Conservation (phyloP, 2,797 vertebrate genomes). For the Cygnus olor region DNA sequence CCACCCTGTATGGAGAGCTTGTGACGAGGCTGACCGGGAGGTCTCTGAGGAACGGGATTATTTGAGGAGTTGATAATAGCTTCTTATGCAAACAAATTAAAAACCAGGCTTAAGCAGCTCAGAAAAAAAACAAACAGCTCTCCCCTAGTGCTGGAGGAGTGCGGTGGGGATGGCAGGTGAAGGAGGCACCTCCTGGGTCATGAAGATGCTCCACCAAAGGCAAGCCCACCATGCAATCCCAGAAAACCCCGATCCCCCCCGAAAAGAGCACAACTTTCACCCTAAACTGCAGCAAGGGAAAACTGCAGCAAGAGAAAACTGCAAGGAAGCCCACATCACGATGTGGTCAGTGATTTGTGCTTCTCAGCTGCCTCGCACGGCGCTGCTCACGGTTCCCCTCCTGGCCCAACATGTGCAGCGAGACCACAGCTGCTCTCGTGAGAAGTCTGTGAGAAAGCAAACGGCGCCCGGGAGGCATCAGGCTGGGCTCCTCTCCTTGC, state of each 20-base stretch:
- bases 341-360: background rate
- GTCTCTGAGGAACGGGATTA: background rate
- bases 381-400: background rate
- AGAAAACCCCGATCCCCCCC: background rate
- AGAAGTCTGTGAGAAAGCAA: background rate
- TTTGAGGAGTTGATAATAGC: fast-evolving
- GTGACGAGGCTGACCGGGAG: background rate
- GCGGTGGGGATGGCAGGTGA: background rate
- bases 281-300: background rate
- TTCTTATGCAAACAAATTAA: background rate
- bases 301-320: fast-evolving
- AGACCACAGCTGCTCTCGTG: background rate
- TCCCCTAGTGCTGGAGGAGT: background rate
- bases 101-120: background rate
- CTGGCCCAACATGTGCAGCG: fast-evolving
- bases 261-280: background rate
- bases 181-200: background rate
- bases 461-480: fast-evolving
- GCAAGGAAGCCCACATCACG: fast-evolving
- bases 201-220: background rate
- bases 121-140: background rate
- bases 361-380: background rate
- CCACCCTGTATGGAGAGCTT: background rate
- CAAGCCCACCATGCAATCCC: background rate
- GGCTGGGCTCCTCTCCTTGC: background rate